Percentiles rank a stretch among this genome's conserved stretches.
These are phyloP conservation scores for Nebria ingens DNA, from an alignment of 1,140 invertebrate genomes.

Conservation along the genomic window DNA sequence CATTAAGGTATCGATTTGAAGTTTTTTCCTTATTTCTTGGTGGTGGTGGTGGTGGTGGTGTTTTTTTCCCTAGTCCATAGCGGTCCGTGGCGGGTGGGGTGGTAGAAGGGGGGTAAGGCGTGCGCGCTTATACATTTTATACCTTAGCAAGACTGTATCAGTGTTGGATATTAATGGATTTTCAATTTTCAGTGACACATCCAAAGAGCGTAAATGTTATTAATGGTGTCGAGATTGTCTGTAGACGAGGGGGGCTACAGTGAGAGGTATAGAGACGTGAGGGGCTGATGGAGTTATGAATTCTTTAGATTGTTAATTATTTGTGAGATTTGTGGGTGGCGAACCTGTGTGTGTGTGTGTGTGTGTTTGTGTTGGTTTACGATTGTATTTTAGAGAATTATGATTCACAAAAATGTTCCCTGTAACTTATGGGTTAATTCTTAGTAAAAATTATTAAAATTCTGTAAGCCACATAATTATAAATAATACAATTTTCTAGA, in stretches of 20 bases:
- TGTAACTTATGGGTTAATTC: no score
- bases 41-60: no score
- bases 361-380: no score
- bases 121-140: background rate
- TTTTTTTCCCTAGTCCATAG: no score
- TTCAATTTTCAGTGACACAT: conserved; percentile 8
- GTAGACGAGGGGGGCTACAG: background rate
- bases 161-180: conserved; percentile 1
- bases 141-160: conserved; percentile 4
- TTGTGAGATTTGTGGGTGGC: background rate
- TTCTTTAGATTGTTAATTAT: background rate
- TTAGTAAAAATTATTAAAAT: no score
- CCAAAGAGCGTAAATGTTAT: conserved; percentile 9
- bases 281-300: background rate
- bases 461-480: no score
- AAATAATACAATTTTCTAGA: no score
- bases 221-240: conserved; percentile 5
- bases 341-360: no score
- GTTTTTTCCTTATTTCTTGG: conserved; percentile 26
- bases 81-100: background rate
- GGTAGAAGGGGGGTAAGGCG: background rate
- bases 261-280: no score
- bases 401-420: no score
- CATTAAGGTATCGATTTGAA: conserved; percentile 30
- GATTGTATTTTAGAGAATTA: no score